phyloP scores from a whole-genome alignment of 1,140 invertebrate genomes.

The Scaptomyza graminum region DNA sequence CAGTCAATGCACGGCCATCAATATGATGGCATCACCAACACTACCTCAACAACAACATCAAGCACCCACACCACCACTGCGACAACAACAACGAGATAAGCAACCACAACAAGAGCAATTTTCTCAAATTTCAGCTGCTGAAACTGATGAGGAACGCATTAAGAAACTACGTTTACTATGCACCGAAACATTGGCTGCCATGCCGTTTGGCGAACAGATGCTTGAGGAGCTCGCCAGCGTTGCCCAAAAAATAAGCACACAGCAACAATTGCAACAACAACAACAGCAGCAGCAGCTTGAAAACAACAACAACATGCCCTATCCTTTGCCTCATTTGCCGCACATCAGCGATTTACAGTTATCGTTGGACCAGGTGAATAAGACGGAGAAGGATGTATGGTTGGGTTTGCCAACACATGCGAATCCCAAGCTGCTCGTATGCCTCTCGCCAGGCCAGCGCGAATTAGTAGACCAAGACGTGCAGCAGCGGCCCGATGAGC shows the following conservation, averaged over 20 bases:
- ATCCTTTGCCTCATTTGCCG: slow-evolving; percentile 71
- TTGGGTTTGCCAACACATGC: slow-evolving; percentile 85
- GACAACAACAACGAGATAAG: slow-evolving; percentile 30
- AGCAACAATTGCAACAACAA: slow-evolving; percentile 21
- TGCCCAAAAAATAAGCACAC: slow-evolving; percentile 85
- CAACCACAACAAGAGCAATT: slow-evolving; percentile 34
- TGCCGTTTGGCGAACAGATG: slow-evolving; percentile 87
- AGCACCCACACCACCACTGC: slow-evolving; percentile 44
- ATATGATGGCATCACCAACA: slow-evolving; percentile 83
- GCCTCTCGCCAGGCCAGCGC: slow-evolving; percentile 89
- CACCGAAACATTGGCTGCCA: slow-evolving; percentile 86
- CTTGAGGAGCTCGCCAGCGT: slow-evolving; percentile 88
- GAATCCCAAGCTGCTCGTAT: slow-evolving; percentile 87
- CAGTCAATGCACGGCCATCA: slow-evolving; percentile 85
- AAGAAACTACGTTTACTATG: slow-evolving; percentile 85
- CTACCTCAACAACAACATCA: slow-evolving; percentile 17
- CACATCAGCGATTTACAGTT: slow-evolving; percentile 69
- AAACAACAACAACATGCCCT: slow-evolving; percentile 54
- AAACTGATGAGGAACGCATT: slow-evolving; percentile 61
- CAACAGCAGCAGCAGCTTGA: slow-evolving; percentile 4
- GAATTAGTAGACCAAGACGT: slow-evolving; percentile 76
- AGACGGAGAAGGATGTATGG: slow-evolving; percentile 82
- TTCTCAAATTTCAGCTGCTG: slow-evolving; percentile 51
- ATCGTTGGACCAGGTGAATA: slow-evolving; percentile 14
- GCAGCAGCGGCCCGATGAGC: slow-evolving; percentile 84